These are phyloP conservation scores for Adineta ricciae DNA, from an alignment of 2,888 invertebrate genomes.

Conservation along the genomic window DNA sequence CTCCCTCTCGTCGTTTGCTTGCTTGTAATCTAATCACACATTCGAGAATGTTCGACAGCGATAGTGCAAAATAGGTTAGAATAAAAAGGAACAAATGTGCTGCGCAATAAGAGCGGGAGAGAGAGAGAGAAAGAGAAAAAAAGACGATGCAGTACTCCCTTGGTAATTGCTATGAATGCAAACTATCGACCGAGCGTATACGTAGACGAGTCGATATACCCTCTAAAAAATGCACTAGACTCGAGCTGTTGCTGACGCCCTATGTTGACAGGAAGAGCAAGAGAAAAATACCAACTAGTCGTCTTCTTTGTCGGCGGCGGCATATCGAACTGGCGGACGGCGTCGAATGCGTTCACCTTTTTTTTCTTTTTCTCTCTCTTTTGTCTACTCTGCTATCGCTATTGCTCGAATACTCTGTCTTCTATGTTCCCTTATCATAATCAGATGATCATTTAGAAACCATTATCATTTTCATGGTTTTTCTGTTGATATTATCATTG, in stretches of 20 bases:
- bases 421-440: background rate
- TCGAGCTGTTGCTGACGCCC: background rate
- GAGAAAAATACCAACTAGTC: background rate
- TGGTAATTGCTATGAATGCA: background rate
- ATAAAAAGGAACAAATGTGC: conserved; percentile 3
- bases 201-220: background rate
- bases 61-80: background rate
- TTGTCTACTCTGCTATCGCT: background rate
- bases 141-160: background rate
- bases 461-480: background rate
- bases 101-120: background rate
- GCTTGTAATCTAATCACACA: background rate
- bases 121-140: background rate
- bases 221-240: background rate
- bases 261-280: background rate
- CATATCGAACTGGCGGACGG: background rate
- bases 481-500: background rate
- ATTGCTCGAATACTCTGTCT: background rate
- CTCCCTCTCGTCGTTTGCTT: background rate
- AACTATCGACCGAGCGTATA: background rate
- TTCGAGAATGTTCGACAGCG: background rate
- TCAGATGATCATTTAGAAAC: background rate
- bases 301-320: background rate
- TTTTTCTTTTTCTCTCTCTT: background rate
- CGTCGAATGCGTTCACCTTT: background rate